Conservation (phyloP, 2,113 vertebrate species). For the Xenopus borealis region DNA sequence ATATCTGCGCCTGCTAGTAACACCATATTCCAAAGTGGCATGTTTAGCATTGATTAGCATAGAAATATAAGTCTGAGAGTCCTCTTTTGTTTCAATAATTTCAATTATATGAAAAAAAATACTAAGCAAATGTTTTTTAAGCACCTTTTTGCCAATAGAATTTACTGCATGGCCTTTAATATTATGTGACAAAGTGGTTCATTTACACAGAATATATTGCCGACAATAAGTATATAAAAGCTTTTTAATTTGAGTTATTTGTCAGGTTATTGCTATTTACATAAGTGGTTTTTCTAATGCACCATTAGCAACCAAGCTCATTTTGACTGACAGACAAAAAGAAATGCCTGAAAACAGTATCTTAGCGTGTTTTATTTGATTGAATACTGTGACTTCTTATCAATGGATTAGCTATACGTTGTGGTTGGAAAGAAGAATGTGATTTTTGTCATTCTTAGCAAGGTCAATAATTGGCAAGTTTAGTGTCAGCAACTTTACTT, state of each 20-base stretch:
- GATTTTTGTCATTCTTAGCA: too few species aligned
- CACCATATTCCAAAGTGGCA: constrained; percentile 8
- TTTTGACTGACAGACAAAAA: neutral
- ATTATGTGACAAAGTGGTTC: neutral
- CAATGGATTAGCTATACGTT: too few species aligned
- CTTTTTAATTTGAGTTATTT: neutral
- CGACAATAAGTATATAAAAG: neutral
- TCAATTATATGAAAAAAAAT: neutral
- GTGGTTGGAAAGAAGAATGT: too few species aligned
- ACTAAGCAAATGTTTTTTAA: neutral
- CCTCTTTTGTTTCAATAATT: constrained; percentile 19
- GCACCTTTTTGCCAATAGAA: neutral
- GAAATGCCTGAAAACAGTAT: too few species aligned
- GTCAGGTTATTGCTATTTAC: neutral
- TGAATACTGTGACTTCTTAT: too few species aligned
- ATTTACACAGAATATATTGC: neutral
- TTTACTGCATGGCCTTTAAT: neutral
- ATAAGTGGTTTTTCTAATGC: neutral
- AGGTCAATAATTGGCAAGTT: too few species aligned
- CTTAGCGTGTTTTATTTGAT: too few species aligned
- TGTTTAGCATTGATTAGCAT: constrained; percentile 10
- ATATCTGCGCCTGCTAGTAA: constrained; percentile 11
- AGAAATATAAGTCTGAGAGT: constrained; percentile 4
- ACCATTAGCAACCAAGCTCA: neutral
- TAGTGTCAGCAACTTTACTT: too few species aligned